A percentile compares a stretch with the other conserved stretches of the same genome.
Conservation (phyloP, 2,113 vertebrate species). For the Muscicapa adusta region DNA sequence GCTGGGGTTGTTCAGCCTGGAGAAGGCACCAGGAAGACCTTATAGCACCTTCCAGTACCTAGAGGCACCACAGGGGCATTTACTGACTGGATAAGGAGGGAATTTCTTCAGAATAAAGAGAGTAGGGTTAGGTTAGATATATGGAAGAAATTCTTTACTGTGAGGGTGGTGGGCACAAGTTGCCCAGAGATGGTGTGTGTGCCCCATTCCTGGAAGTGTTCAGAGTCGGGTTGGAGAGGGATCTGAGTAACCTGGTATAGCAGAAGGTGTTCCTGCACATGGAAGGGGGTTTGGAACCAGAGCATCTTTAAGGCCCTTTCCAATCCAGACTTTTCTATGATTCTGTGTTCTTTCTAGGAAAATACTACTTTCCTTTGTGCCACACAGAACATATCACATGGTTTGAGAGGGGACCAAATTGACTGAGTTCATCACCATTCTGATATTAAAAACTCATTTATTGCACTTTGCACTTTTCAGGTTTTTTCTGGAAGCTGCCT, state of each 20-base stretch:
- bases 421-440: background rate
- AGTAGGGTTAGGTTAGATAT: background rate
- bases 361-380: background rate
- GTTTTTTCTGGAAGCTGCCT: background rate
- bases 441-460: background rate
- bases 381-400: fast-evolving
- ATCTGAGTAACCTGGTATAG: background rate
- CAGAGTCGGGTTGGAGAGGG: background rate
- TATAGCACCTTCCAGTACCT: background rate
- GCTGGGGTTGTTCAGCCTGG: background rate
- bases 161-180: background rate
- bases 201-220: background rate
- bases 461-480: background rate
- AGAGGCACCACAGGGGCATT: background rate
- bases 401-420: background rate
- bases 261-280: background rate
- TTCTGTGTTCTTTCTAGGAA: background rate
- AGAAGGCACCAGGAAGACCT: background rate
- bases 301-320: background rate
- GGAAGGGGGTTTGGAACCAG: background rate
- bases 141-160: background rate
- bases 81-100: background rate
- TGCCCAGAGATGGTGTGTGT: background rate
- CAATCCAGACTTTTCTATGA: background rate
- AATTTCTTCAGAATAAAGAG: background rate